Conservation (phyloP, 2,113 vertebrate species). For the Irena cyanogastra region DNA sequence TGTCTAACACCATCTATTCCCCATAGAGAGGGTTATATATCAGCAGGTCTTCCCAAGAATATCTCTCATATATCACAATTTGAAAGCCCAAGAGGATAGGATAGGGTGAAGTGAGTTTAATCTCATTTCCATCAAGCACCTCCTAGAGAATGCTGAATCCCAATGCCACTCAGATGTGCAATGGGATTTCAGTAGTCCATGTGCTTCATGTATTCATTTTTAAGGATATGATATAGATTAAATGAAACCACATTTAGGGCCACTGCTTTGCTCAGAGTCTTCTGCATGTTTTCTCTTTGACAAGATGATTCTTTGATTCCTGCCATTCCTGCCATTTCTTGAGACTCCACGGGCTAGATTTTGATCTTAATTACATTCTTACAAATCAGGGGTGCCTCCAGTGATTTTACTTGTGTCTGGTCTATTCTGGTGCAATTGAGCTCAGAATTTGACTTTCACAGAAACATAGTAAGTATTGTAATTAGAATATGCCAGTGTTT, state of each 20-base stretch:
- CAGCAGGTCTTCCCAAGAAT: not conserved
- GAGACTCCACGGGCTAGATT: not conserved
- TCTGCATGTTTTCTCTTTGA: not conserved
- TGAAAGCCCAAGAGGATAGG: not conserved
- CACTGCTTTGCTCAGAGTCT: not conserved
- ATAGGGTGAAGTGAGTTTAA: not conserved
- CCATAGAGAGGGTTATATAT: not conserved
- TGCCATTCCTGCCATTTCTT: not conserved
- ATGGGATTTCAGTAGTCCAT: not conserved
- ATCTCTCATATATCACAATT: not conserved
- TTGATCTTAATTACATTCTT: not conserved
- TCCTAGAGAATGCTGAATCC: not conserved
- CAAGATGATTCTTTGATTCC: not conserved
- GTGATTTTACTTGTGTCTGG: not conserved
- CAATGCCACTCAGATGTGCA: not conserved
- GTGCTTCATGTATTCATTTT: not conserved
- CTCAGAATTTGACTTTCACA: not conserved
- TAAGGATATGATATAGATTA: not conserved
- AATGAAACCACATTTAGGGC: not conserved
- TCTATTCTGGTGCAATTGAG: not conserved
- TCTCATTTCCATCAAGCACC: not conserved
- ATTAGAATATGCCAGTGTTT: conserved; percentile 34
- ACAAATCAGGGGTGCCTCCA: not conserved
- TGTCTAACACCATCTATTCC: not conserved
- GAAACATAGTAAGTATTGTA: conserved; percentile 18